A percentile compares a stretch with the other conserved stretches of the same genome.
phyloP scores from a whole-genome alignment of 2,888 invertebrate species.

The Arenicola marina region DNA sequence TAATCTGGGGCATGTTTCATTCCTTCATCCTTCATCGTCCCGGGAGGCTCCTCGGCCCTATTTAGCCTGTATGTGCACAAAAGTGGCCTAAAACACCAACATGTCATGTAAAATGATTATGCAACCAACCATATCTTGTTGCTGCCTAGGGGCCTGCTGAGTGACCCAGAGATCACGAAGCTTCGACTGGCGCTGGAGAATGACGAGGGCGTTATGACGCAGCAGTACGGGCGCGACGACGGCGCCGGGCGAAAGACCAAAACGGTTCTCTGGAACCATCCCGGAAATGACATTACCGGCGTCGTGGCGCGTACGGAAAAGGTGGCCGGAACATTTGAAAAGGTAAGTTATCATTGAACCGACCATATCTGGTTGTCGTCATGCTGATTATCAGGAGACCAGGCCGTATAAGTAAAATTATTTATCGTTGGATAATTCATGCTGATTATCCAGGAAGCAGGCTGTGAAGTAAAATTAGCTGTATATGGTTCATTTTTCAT shows the following conservation, averaged over 20 bases:
- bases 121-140: not conserved
- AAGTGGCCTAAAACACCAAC: too few relatives aligned
- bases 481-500: too few relatives aligned
- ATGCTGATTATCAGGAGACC: not conserved
- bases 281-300: slow-evolving; percentile 52
- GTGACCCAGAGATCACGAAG: slow-evolving; percentile 31
- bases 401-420: too few relatives aligned
- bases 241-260: slow-evolving; percentile 33
- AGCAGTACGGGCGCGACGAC: slow-evolving; percentile 24
- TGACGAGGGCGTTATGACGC: slow-evolving; percentile 21
- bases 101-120: not conserved
- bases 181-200: slow-evolving; percentile 37
- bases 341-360: slow-evolving; percentile 40
- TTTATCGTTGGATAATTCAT: too few relatives aligned
- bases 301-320: slow-evolving; percentile 51
- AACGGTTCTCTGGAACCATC: slow-evolving; percentile 50
- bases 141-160: slow-evolving; percentile 40
- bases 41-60: too few relatives aligned
- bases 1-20: not conserved
- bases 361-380: not conserved
- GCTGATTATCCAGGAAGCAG: too few relatives aligned
- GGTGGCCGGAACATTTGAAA: slow-evolving; percentile 48
- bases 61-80: too few relatives aligned
- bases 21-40: too few relatives aligned
- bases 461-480: too few relatives aligned